phyloP scores from a whole-genome alignment of 2,797 vertebrate species.

The Enteromius radiatus region DNA sequence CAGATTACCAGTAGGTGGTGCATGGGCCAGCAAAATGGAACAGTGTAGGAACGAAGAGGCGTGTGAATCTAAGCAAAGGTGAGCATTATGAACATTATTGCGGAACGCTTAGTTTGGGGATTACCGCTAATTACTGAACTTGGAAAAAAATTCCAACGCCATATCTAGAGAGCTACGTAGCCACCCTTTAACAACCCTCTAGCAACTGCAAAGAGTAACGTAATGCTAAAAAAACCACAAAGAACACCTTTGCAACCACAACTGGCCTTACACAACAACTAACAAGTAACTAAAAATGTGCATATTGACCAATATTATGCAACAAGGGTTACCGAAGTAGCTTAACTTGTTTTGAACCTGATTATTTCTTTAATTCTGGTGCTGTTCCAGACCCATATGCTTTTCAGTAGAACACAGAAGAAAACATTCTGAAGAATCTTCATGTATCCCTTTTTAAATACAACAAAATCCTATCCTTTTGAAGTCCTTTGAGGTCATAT shows the following conservation, averaged over 20 bases:
- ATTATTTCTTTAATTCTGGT: neutral
- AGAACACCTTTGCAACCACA: neutral
- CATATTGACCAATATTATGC: neutral
- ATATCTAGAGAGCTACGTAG: neutral
- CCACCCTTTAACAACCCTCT: neutral
- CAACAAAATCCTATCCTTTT: neutral
- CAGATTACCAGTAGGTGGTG: conserved; percentile 68
- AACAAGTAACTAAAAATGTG: neutral
- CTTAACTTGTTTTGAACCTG: neutral
- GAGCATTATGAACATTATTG: neutral
- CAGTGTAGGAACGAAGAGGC: neutral
- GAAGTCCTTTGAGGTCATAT: neutral
- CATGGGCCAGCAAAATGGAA: conserved; percentile 1
- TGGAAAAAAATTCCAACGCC: neutral
- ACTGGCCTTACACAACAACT: neutral
- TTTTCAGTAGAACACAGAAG: neutral
- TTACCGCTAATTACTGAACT: neutral
- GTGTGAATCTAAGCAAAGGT: conserved; percentile 2
- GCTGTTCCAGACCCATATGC: neutral
- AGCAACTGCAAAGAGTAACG: neutral
- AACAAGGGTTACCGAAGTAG: neutral
- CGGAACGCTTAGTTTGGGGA: neutral
- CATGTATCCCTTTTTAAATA: neutral
- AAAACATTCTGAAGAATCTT: neutral
- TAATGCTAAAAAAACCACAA: neutral